These are phyloP conservation scores for Helicoverpa armigera DNA, from an alignment of 1,140 invertebrate species.

Conservation along the genomic window DNA sequence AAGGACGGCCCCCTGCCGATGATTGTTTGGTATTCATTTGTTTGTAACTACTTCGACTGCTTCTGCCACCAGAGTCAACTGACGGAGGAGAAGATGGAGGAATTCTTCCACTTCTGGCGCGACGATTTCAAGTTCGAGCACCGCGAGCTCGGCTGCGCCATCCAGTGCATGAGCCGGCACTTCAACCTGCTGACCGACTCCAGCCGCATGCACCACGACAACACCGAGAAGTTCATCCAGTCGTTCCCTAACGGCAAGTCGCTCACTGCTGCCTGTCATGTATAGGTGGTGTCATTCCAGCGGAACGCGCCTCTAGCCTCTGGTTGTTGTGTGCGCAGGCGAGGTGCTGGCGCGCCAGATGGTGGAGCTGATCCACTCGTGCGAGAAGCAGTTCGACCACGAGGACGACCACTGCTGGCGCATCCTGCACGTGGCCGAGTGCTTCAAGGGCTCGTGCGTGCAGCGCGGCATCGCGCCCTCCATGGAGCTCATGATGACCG, in stretches of 20 bases:
- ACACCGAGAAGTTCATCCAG: constrained; percentile 78
- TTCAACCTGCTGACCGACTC: constrained; percentile 80
- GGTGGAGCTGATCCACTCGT: constrained; percentile 76
- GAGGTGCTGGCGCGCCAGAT: constrained; percentile 73
- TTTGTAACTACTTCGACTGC: not conserved
- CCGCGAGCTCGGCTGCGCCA: constrained; percentile 81
- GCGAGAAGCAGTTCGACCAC: constrained; percentile 71
- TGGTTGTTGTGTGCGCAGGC: constrained; percentile 57
- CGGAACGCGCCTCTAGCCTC: not conserved
- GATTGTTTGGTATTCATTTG: too few species aligned
- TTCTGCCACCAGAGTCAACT: constrained; percentile 67
- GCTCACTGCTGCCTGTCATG: not conserved
- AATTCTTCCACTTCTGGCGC: constrained; percentile 83
- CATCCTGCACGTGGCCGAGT: constrained; percentile 77
- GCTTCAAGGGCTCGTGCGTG: constrained; percentile 74
- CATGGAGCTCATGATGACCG: constrained; percentile 79
- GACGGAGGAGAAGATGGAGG: constrained; percentile 80
- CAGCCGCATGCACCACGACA: constrained; percentile 79
- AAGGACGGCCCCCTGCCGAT: too few species aligned
- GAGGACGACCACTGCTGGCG: constrained; percentile 78
- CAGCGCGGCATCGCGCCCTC: constrained; percentile 70
- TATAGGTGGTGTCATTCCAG: not conserved
- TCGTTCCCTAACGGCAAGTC: constrained; percentile 77
- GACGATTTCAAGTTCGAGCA: constrained; percentile 82
- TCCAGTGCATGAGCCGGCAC: constrained; percentile 78